Base-by-base conservation (phyloP, 2,888 invertebrate species). In the Amphimallon solstitiale region DNA sequence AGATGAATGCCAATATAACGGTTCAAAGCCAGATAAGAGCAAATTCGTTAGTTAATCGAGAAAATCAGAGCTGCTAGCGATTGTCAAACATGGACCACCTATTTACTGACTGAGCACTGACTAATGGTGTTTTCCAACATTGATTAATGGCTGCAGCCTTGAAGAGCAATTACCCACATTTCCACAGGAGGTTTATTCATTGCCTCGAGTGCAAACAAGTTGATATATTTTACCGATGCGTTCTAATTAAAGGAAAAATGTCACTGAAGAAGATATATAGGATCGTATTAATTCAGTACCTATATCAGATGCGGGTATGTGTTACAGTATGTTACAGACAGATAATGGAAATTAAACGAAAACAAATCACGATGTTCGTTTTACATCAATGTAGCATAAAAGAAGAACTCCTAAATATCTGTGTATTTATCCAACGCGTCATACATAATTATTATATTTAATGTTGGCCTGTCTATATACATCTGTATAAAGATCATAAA, bases 141-240 rank as follows among this genome's bases (percentile, higher is more conserved):
- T 54, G 64, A 64, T 64, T 45, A 56, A 64, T 56, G 54, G 15
- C 46, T 14, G 19, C 56, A 15, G 34, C 29, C 54, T 23, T 23
- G 17, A 35, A 34, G 64, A 64, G 37, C 43, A 54, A 64, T 64
- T 62, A 49, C 49, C 62, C 62, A 37, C 62, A 62, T 62, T 62
- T 62, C 49, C 48, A 23, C 38, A 48, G 19, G 17, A 51, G 37
- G 14, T 23, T 38, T 56, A 56, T 56, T 56, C 43, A 56, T 56
- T 56, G 56, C 40, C 23, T 14, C 15, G 23, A 19, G 29, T 40
- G 21, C 56, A 40, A 43, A 9, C 29, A 29, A 23, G 23, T 40
- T 56, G 40, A 40, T 56, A 51, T 14, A 40, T 56, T 56, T 56
- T 56, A 35, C 37, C 56, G 40, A 43, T 29, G 40, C 29, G 38